Base-by-base conservation (phyloP, 2,888 invertebrate genomes). In the Dinocampus coccinellae region DNA sequence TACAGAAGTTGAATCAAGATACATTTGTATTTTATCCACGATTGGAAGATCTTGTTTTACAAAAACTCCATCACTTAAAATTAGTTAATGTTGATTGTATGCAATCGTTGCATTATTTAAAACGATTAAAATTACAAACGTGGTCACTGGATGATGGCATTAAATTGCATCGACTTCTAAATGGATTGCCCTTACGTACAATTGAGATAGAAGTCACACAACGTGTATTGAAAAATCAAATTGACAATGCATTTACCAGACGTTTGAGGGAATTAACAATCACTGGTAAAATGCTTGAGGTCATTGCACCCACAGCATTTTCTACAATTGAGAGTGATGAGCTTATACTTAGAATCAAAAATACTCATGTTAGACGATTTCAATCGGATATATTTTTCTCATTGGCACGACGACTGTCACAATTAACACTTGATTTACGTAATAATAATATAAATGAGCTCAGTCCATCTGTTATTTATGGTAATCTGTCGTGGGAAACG, bases 401-500 rank as follows among this genome's bases (percentile, higher is more conserved):
- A 76, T 90, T 96, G 82, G 92, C 93, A 69, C 92, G 93, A 83
- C 84, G 88, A 67, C 91, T 96, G 81, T 93, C 95, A 9, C 94
- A 95, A 86, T 90, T 96, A 66, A 93, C 94, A 20, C 90, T 97
- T 74, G 97, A 97, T 87, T 90, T 97, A 76, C 92, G 95, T 77
- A 91, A 93, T 85, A 97, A 97, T 89, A 92, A 93, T 88, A 92
- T 97, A 83, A 92, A 93, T 72, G 93, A 94, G 76, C 90, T 97
- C 77, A 94, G 94, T 86, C 95, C 96, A 36, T 94, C 95, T 75
- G 93, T 94, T 75, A 93, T 97, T 85, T 96, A 96, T 87, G 94
- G 94, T 33, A 96, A 96, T 87, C 92, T 93, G 78, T 94, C 94
- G 26, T 96, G 96, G 96, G 95, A 95, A 87, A 92, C 93, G 77